Base-by-base conservation (phyloP, 2,113 vertebrate genomes). In the Hypomesus transpacificus region DNA sequence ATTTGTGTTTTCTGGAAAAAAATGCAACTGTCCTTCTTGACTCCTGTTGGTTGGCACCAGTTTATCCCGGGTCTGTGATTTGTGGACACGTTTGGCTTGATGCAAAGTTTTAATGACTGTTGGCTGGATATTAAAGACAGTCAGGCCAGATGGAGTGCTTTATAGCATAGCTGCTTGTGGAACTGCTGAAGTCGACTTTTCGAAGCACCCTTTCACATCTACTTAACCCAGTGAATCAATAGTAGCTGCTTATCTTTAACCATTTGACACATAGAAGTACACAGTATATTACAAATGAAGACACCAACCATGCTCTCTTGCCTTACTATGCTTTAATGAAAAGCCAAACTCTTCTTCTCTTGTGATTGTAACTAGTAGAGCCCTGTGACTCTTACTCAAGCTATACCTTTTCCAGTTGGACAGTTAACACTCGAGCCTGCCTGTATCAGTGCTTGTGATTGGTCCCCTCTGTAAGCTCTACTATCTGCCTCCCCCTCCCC, bases 261-360 rank as follows among this genome's bases (percentile, higher is more conserved):
- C 7, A 63, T 39, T 3, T 14, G 14, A 3, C 20, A 20, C 17
- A 39, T 64, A 28, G 54, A 56, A 18, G 16, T 56, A 56, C 4
- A 17, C 16, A 56, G 18, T 39, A 39, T 34, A 64, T 39, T 13
- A 39, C 4, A 26, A 17, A 17, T 0, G 7, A 64, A 20, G 16
- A 63, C 8, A 6, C 31, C 6, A 14, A 60, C 11, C 34, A 54
- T 34, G 22, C 51, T 66, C 69, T 80, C 75, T 74, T 76, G 73
- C 81, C 74, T 87, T 80, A 71, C 69, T 81, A 39, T 69, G 68
- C 80, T 85, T 81, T 70, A 75, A 82, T 70, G 50, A 78, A 80
- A 57, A 81, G 77, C 74, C 79, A 61, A 79, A 73, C 73, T 76
- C 66, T 63, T 7, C 31, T 63, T 83, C 57, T 56, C 70, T 66